phyloP scores from a whole-genome alignment of 2,888 invertebrate genomes.

The Panzeria rudis region DNA sequence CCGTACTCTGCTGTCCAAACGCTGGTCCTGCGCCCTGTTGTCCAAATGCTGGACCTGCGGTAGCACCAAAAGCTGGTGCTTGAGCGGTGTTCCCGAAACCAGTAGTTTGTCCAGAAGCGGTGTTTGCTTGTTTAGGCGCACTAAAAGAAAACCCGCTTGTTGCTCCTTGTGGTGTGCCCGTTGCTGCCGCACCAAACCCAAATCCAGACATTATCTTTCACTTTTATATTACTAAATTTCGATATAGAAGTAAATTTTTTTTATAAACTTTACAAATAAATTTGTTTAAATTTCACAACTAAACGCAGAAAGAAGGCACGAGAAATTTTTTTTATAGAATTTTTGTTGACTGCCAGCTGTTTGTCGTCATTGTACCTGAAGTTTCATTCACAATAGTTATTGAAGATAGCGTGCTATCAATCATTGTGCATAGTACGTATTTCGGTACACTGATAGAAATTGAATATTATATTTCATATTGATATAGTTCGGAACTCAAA shows the following conservation, averaged over 20 bases:
- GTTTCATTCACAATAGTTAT: constrained; percentile 55
- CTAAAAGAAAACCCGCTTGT: constrained; percentile 75
- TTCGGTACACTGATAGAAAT: constrained; percentile 18
- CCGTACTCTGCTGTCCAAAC: constrained; percentile 70
- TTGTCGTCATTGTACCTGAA: background rate
- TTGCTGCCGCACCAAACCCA: constrained; percentile 74
- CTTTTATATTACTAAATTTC: background rate
- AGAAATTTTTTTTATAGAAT: constrained; percentile 11
- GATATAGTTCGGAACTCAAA: no score
- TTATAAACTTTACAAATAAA: background rate
- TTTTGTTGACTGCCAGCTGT: constrained; percentile 59
- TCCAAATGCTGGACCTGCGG: constrained; percentile 64
- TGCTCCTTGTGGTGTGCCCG: constrained; percentile 51
- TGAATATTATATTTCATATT: no score
- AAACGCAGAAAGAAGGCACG: constrained; percentile 38
- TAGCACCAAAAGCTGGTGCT: constrained; percentile 74
- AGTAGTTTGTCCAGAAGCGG: constrained; percentile 44
- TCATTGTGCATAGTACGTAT: background rate
- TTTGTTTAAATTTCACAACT: constrained; percentile 53
- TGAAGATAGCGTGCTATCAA: constrained; percentile 7
- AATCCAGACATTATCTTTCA: constrained; percentile 72
- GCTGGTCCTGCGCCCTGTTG: constrained; percentile 64
- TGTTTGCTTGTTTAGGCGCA: constrained; percentile 53
- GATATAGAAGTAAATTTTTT: background rate
- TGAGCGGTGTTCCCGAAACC: constrained; percentile 20